These are phyloP conservation scores for Euborellia annulipes DNA, from an alignment of 1,140 invertebrate species.

Conservation along the genomic window DNA sequence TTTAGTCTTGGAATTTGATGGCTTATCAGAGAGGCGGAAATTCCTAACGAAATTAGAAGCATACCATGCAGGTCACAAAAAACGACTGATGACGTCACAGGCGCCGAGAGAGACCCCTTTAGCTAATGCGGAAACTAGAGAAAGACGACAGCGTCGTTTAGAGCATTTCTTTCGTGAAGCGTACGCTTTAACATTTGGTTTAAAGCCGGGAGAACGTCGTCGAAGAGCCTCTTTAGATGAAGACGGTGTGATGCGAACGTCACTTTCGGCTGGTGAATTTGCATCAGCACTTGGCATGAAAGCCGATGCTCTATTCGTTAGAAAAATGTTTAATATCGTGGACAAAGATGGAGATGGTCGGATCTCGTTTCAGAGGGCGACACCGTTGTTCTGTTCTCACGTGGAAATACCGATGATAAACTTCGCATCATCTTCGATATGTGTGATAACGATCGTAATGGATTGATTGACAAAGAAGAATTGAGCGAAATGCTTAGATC, in stretches of 20 bases:
- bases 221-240: no score
- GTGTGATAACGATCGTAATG: slow-evolving; percentile 94
- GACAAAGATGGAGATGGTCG: slow-evolving; percentile 90
- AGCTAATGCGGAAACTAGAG: slow-evolving; percentile 87
- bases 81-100: slow-evolving; percentile 52
- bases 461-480: slow-evolving; percentile 87
- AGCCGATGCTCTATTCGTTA: slow-evolving; percentile 88
- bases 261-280: slow-evolving; percentile 88
- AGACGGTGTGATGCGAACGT: slow-evolving; percentile 82
- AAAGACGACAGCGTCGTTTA: slow-evolving; percentile 56
- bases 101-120: slow-evolving; percentile 70
- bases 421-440: slow-evolving; percentile 94
- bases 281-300: slow-evolving; percentile 95
- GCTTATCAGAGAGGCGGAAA: slow-evolving; percentile 58
- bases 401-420: slow-evolving; percentile 91
- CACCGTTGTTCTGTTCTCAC: slow-evolving; percentile 79
- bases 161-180: slow-evolving; percentile 95
- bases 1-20: slow-evolving; percentile 85
- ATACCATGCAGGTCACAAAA: slow-evolving; percentile 68
- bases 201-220: slow-evolving; percentile 47
- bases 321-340: slow-evolving; percentile 98
- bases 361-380: slow-evolving; percentile 91
- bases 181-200: slow-evolving; percentile 84
- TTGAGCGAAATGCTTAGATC: slow-evolving; percentile 87
- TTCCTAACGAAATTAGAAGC: slow-evolving; percentile 79